Conservation (phyloP, 1,140 invertebrate species). For the Zaprionus taronus region DNA sequence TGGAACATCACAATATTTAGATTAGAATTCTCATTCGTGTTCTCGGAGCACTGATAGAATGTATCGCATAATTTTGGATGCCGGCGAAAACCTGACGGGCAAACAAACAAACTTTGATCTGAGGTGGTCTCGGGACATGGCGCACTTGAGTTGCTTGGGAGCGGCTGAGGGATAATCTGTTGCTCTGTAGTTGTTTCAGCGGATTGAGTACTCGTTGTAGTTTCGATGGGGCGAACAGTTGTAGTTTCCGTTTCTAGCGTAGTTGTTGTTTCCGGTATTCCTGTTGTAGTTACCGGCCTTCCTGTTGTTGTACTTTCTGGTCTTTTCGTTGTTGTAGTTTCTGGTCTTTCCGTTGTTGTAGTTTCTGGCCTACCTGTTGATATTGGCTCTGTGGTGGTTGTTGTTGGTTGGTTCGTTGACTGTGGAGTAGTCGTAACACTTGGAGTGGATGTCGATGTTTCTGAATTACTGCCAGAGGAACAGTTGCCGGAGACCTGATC, state of each 20-base stretch:
- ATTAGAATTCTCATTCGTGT: slow-evolving; percentile 86
- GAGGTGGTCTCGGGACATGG: slow-evolving; percentile 86
- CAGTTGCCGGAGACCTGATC: slow-evolving; percentile 73
- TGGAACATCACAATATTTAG: slow-evolving; percentile 89
- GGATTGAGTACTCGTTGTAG: slow-evolving; percentile 34
- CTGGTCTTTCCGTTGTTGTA: slow-evolving; percentile 15
- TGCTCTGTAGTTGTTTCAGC: slow-evolving; percentile 42
- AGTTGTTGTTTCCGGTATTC: slow-evolving; percentile 33
- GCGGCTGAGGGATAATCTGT: slow-evolving; percentile 66
- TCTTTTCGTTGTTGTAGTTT: slow-evolving; percentile 72
- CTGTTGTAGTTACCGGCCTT: slow-evolving; percentile 60
- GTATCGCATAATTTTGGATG: slow-evolving; percentile 93
- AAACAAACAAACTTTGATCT: slow-evolving; percentile 89
- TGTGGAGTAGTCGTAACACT: slow-evolving; percentile 26
- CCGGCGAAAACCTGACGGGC: slow-evolving; percentile 91
- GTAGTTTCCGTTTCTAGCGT: slow-evolving; percentile 32
- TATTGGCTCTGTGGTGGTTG: slow-evolving; percentile 15
- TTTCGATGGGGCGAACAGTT: slow-evolving; percentile 33
- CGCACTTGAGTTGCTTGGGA: slow-evolving; percentile 58
- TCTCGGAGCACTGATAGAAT: slow-evolving; percentile 92
- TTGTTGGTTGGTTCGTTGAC: slow-evolving; percentile 11
- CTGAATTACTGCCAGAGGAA: slow-evolving; percentile 50
- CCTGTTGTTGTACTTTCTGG: slow-evolving; percentile 31
- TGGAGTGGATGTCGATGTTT: slow-evolving; percentile 45
- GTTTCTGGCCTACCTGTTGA: slow-evolving; percentile 37